phyloP scores from a whole-genome alignment of 2,888 invertebrate species.

The Drosophila koepferae region DNA sequence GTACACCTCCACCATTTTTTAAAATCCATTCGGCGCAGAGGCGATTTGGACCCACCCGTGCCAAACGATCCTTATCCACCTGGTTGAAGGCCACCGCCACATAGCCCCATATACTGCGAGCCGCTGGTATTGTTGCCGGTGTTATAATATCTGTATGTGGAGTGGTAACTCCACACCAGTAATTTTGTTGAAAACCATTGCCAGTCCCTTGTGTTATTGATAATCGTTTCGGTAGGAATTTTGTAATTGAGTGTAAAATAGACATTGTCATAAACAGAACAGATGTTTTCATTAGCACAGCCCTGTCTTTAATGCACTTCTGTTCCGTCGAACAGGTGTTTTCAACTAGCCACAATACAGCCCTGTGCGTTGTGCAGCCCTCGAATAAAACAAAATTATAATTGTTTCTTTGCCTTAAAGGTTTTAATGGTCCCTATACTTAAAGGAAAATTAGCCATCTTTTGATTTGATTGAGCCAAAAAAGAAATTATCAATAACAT shows the following conservation, averaged over 20 bases:
- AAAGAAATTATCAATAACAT: not conserved
- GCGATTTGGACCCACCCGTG: conserved; percentile 91
- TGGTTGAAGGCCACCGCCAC: conserved; percentile 87
- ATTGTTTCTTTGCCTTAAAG: not conserved
- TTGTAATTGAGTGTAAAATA: conserved; percentile 35
- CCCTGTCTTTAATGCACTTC: not conserved
- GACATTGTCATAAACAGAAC: conserved; percentile 46
- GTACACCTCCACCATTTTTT: conserved; percentile 94
- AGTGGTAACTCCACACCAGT: not conserved
- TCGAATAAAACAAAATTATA: conserved; percentile 14
- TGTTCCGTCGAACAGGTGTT: conserved; percentile 46
- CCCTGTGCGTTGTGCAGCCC: conserved; percentile 41
- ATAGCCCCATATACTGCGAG: conserved; percentile 80
- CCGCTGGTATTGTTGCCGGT: not conserved
- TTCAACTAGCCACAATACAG: not conserved
- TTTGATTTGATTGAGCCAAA: conserved; percentile 9
- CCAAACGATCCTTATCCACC: conserved; percentile 89
- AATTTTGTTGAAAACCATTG: conserved; percentile 7
- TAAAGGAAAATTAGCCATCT: conserved; percentile 22
- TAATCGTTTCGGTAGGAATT: conserved; percentile 20
- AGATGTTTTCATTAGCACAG: conserved; percentile 34
- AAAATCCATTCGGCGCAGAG: conserved; percentile 97
- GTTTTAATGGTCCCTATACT: not conserved
- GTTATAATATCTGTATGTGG: not conserved
- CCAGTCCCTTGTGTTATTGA: not conserved